Evolutionary conservation across 1,140 invertebrate genomes (phyloP), one percentile per base, ranked within the genome.

Genomic region (Yoshiicerus persimilis): DNA sequence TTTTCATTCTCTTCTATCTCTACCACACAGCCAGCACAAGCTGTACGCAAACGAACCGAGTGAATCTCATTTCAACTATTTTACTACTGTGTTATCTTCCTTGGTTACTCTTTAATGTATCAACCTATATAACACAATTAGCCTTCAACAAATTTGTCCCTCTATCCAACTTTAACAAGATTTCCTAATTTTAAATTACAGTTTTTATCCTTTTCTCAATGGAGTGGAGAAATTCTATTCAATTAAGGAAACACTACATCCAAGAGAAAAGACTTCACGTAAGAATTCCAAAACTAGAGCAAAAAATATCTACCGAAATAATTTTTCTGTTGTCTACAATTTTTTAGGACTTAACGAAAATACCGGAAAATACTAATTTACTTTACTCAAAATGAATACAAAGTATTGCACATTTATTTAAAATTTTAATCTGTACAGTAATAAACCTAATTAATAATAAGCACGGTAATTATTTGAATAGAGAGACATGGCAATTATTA

Each of bases 171-270:
- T 80, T 80, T 70, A 70, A 70, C 66, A 70, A 70, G 75, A 38
- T 80, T 80, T 80, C 32, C 75, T 80, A 80, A 80, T 80, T 80
- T 80, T 80, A 80, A 80, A 80, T 80, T 16, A 80, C 6, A 38
- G 1, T 34, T 80, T 80, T 80, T 36, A 30, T 80, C 32, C 32
- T 23, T 80, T 5, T 80, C 32, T 30, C 34, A 80, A 80, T 80
- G 32, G 75, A 38, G 75, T 80, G 34, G 38, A 80, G 75, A 36
- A 80, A 80, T 80, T 77, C 75, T 80, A 80, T 80, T 80, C 75
- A 80, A 80, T 80, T 80, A 77, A 34, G 16, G 30, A 70, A 27
- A 70, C 25, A 70, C 27, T 70, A 70, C 23, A 5, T 16, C 0
- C 47, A 5, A 2, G 47, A 47, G 13, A 16, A n/a, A 56, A 56